Evolutionary conservation across 2,888 invertebrate genomes (phyloP).

Genomic region (Volucella zonaria): DNA sequence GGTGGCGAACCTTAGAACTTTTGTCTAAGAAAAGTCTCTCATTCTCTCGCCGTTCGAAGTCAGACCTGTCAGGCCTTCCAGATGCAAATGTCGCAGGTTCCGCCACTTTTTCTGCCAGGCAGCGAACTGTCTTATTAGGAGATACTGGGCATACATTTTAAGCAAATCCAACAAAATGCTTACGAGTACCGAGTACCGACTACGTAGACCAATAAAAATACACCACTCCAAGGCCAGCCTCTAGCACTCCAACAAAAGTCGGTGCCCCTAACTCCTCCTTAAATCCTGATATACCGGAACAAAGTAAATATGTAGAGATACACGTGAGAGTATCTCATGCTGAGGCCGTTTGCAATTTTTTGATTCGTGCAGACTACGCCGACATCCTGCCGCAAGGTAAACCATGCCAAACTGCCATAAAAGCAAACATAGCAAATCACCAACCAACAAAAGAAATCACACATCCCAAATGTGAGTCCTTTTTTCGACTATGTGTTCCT

Average conservation of each 20-base stretch:
- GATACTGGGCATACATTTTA: too few relatives aligned
- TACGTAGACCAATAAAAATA: slow-evolving; percentile 51
- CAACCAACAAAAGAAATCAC: slow-evolving; percentile 39
- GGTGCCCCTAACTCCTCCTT: slow-evolving; percentile 49
- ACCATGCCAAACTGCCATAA: slow-evolving; percentile 49
- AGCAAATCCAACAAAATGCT: too few relatives aligned
- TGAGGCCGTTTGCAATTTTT: slow-evolving; percentile 47
- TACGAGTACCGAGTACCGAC: too few relatives aligned
- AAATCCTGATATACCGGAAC: slow-evolving; percentile 4
- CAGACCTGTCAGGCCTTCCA: too few relatives aligned
- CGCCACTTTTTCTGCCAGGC: too few relatives aligned
- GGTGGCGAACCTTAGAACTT: too few relatives aligned
- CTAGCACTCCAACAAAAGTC: neutral
- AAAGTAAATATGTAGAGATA: neutral
- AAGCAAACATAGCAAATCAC: slow-evolving; percentile 67
- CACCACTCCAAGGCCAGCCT: slow-evolving; percentile 27
- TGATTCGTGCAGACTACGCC: slow-evolving; percentile 62
- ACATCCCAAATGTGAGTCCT: slow-evolving; percentile 37
- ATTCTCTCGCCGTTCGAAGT: too few relatives aligned
- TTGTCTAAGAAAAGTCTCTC: too few relatives aligned
- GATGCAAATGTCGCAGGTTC: too few relatives aligned
- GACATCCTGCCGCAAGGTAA: slow-evolving; percentile 39
- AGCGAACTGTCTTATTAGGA: too few relatives aligned
- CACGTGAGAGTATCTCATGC: neutral
- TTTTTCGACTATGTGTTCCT: slow-evolving; percentile 5